Base-by-base conservation (phyloP, 2,888 invertebrate genomes). In the Parnassius orleans region DNA sequence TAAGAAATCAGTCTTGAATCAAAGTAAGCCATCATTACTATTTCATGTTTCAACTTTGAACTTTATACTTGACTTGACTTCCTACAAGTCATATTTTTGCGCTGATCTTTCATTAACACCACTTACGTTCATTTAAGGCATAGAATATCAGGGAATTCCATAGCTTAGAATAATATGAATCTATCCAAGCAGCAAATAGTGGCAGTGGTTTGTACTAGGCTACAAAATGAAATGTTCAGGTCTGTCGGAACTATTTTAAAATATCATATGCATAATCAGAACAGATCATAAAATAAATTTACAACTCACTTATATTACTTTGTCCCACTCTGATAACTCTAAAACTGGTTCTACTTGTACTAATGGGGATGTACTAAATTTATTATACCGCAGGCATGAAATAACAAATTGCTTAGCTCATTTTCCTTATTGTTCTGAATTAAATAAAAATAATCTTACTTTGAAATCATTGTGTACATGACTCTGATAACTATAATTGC, bases 1-100 rank as follows among this genome's bases (percentile, higher is more conserved):
- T 76, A 75, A 83, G 78, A 84, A 81, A 84, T 87, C 87, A 90
- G 89, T 89, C 89, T 89, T 89, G 82, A 81, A 79, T 84, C 79
- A 80, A 84, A 86, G 81, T 81, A 87, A 87, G 87, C 77, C 77
- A 81, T 78, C 72, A 73, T 71, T 74, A 76, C 77, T 75, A 75
- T 71, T 69, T 77, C 72, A 77, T 71, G 75, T 75, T 74, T 72
- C 64, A 69, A 67, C 61, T 68, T 72, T 67, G 65, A 76, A 72
- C 70, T 67, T 60, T 65, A 60, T 55, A 57, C 62, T 67, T 50
- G 66, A 67, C n/a, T 66, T 63, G 54, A n/a, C n/a, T n/a, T n/a
- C 63, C 65, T 53, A 54, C 57, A 66, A 61, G 59, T 57, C 19
- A 54, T 54, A 42, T 41, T 52, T 14, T 57, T 48, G 48, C 60